These are phyloP conservation scores for Lasius platythorax DNA, from an alignment of 2,888 invertebrate genomes.

Conservation along the genomic window DNA sequence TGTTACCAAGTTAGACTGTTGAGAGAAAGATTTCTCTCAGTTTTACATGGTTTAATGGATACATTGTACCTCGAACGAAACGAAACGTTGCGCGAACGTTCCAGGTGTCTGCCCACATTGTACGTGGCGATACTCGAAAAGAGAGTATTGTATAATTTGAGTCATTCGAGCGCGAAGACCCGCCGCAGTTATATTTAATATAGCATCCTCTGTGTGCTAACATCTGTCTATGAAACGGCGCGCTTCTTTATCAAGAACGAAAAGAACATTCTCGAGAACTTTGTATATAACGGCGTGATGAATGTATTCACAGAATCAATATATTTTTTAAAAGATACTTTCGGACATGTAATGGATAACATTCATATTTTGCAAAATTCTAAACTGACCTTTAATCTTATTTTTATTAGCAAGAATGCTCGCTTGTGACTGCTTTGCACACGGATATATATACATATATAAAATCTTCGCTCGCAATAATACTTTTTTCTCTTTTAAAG, in stretches of 20 bases:
- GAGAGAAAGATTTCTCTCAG: slow-evolving; percentile 32
- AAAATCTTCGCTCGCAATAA: not conserved
- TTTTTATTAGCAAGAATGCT: not conserved
- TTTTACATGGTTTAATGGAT: slow-evolving; percentile 39
- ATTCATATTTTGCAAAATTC: not conserved
- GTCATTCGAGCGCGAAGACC: slow-evolving; percentile 81
- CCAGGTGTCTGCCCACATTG: slow-evolving; percentile 81
- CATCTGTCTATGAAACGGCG: slow-evolving; percentile 71
- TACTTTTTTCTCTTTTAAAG: not conserved
- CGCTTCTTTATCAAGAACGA: slow-evolving; percentile 25
- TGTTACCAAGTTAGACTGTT: not conserved
- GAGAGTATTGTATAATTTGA: slow-evolving; percentile 79
- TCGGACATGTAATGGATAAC: not conserved
- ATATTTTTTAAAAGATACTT: slow-evolving; percentile 8
- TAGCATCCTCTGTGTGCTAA: slow-evolving; percentile 57
- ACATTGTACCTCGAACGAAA: slow-evolving; percentile 62
- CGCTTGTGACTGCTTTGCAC: not conserved
- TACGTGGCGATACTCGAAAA: slow-evolving; percentile 62
- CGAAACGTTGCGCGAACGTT: slow-evolving; percentile 71
- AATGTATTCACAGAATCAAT: not conserved
- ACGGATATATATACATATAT: not conserved
- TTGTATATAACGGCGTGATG: not conserved
- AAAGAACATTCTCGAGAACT: slow-evolving; percentile 24
- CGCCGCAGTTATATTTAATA: slow-evolving; percentile 77
- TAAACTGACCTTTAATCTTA: not conserved